Evolutionary conservation across 1,140 invertebrate species (phyloP), one percentile per base, ranked within the genome.

Genomic region (Drosophila parvula): DNA sequence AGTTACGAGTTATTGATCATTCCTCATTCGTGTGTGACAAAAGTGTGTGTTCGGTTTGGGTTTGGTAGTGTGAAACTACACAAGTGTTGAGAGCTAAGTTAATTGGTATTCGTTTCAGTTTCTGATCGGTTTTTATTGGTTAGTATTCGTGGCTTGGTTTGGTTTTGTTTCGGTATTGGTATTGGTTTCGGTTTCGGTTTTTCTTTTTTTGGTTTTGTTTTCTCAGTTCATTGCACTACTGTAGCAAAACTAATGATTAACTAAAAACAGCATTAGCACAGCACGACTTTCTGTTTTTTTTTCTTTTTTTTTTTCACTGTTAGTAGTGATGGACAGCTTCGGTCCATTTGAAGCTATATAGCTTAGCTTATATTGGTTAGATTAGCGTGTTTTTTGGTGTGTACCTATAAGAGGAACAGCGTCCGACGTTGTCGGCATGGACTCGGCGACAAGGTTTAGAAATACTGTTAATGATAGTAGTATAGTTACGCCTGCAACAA

Each of bases 391-490:
- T 55, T 50, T 50, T 50, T 50, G 34, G 61, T 89, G 91, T 92
- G 92, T 94, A 94, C 93, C 94, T 94, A 95, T 95, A 88, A 95
- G 93, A 86, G 94, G 94, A 90, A 97, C 96, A 90, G 96, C 96
- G 92, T 98, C 97, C 91, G 97, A 98, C 68, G 96, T 97, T 79
- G 96, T 96, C 89, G 97, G 97, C 95, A 98, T 96, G 91, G 96
- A 97, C 95, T 98, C 97, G 82, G 97, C 96, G 82, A 98, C 97
- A 93, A 98, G 95, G 94, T 97, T 97, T 93, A 97, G 95, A 95
- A 99, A 99, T 92, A 99, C 98, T 93, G 98, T 99, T 94, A 99
- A 95, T 93, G 98, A 99, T 93, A 99, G 96, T 92, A 99, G 95
- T 93, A 99, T 99, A 93, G 98, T 99, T 93, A 99, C 98, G 94